These are phyloP conservation scores for Gavia stellata DNA, from an alignment of 2,113 vertebrate genomes.

Conservation along the genomic window DNA sequence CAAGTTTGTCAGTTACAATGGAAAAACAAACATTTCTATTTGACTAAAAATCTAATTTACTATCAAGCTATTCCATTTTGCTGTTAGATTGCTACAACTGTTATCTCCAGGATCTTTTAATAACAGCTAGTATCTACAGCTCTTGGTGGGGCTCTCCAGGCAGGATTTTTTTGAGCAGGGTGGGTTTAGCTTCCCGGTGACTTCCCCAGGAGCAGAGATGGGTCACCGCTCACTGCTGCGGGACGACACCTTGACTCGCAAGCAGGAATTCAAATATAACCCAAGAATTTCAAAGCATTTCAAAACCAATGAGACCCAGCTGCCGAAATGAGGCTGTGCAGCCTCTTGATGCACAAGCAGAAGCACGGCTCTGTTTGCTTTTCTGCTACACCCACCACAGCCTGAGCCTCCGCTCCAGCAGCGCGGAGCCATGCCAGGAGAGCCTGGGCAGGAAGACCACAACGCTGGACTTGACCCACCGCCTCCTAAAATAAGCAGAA, in stretches of 20 bases:
- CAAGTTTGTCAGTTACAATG: neutral
- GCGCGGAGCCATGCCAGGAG: rapidly evolving
- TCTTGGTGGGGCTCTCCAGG: neutral
- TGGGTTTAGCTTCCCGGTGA: neutral
- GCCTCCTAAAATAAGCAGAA: neutral
- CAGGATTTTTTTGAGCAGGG: neutral
- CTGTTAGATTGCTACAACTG: neutral
- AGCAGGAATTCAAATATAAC: neutral
- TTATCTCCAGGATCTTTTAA: neutral
- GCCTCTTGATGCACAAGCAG: neutral
- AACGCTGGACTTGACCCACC: neutral
- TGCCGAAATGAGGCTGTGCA: neutral
- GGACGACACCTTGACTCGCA: rapidly evolving
- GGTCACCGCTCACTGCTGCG: neutral
- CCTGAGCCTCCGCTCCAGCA: neutral
- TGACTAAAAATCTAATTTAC: neutral
- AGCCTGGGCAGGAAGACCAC: neutral
- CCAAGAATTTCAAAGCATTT: neutral
- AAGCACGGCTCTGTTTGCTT: neutral
- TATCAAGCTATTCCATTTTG: neutral
- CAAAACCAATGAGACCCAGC: neutral
- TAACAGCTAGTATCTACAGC: neutral
- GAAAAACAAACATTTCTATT: neutral
- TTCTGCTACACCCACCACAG: neutral
- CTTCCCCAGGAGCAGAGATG: neutral